Percentiles rank a stretch among this genome's conserved stretches.
These are phyloP conservation scores for Malacosoma neustria DNA, from an alignment of 2,888 invertebrate genomes.

Conservation along the genomic window DNA sequence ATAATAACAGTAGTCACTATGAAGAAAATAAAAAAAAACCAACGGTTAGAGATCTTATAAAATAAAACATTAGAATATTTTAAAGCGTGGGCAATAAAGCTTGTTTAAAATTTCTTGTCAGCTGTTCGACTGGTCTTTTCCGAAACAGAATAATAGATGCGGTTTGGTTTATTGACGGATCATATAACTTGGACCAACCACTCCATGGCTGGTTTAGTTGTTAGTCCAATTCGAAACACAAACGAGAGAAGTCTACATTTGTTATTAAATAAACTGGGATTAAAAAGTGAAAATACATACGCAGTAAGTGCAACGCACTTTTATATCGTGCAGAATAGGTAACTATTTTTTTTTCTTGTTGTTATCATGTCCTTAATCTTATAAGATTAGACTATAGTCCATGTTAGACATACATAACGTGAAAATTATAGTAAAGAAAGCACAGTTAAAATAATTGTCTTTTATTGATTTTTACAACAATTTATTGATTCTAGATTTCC, in stretches of 20 bases:
- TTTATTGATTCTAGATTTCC: too few species aligned
- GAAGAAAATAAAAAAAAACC: neutral
- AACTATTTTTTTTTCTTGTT: too few species aligned
- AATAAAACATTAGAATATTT: slow-evolving; percentile 35
- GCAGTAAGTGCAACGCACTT: neutral
- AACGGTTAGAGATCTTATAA: neutral
- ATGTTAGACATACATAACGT: too few species aligned
- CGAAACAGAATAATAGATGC: slow-evolving; percentile 57
- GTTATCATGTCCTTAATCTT: too few species aligned
- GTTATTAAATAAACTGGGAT: slow-evolving; percentile 14
- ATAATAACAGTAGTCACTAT: too few species aligned
- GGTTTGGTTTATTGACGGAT: slow-evolving; percentile 66
- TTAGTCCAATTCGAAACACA: slow-evolving; percentile 69
- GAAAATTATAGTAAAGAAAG: too few species aligned
- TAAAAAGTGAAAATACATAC: neutral
- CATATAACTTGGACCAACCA: slow-evolving; percentile 57
- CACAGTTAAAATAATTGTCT: too few species aligned
- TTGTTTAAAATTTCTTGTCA: slow-evolving; percentile 60
- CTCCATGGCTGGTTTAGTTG: slow-evolving; percentile 23
- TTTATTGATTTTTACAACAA: too few species aligned
- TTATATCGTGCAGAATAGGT: too few species aligned
- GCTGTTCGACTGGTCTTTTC: slow-evolving; percentile 41
- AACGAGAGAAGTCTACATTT: slow-evolving; percentile 52
- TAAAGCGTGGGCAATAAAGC: slow-evolving; percentile 41
- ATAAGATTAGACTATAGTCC: too few species aligned